Evolutionary conservation across 2,797 vertebrate species (phyloP).

Genomic region (Strix occidentalis): DNA sequence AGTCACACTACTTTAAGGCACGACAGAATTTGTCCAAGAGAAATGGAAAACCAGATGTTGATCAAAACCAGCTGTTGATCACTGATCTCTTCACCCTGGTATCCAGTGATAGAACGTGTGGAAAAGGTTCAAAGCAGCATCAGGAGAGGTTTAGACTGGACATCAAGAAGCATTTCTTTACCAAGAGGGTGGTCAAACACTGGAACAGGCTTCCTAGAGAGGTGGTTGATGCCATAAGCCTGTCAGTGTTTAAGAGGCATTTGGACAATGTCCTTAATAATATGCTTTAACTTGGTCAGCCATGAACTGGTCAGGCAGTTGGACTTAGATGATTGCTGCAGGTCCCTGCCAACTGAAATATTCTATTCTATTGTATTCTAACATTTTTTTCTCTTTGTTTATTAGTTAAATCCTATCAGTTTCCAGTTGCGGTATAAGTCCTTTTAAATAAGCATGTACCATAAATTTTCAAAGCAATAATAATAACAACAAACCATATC

Average conservation of each 20-base stretch:
- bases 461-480: neutral
- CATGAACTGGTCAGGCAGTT: neutral
- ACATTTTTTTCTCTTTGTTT: neutral
- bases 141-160: neutral
- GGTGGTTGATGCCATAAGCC: accelerated
- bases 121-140: neutral
- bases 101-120: accelerated
- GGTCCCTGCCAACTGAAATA: neutral
- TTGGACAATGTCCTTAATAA: neutral
- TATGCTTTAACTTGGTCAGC: neutral
- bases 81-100: neutral
- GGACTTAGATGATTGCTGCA: neutral
- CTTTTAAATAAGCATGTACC: neutral
- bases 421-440: neutral
- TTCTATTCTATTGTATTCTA: neutral
- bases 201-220: neutral
- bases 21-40: neutral
- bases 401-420: neutral
- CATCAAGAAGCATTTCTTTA: neutral
- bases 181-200: neutral
- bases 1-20: neutral
- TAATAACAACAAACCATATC: neutral
- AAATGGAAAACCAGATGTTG: neutral
- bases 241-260: neutral
- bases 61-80: neutral